Conservation (phyloP, 2,113 vertebrate species). For the Nesoenas mayeri region DNA sequence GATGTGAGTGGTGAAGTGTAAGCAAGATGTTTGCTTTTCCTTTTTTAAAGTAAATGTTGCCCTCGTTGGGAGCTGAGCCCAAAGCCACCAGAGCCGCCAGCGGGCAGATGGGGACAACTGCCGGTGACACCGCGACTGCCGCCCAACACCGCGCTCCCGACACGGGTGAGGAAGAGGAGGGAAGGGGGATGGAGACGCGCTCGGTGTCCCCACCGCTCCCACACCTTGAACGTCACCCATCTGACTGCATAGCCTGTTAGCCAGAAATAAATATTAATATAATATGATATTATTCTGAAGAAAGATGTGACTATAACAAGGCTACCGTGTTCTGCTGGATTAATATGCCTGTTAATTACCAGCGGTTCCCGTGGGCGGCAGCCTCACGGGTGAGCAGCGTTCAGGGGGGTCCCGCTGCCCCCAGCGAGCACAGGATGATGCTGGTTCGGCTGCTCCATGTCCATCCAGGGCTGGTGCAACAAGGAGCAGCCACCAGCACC, state of each 20-base stretch:
- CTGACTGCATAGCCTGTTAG: slow-evolving; percentile 53
- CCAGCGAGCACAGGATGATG: fast-evolving
- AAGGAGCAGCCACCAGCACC: not conserved
- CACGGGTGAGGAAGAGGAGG: not conserved
- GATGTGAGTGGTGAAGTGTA: not conserved
- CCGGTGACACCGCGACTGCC: too few species aligned
- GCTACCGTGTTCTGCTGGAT: slow-evolving; percentile 10
- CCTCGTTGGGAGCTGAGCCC: not conserved
- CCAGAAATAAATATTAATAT: slow-evolving; percentile 68
- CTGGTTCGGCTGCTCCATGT: not conserved
- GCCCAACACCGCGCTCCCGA: fast-evolving
- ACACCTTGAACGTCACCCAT: not conserved
- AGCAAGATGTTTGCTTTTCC: not conserved
- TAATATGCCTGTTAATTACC: slow-evolving; percentile 54
- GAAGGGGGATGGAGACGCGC: fast-evolving
- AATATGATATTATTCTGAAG: slow-evolving; percentile 56
- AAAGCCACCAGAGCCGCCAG: not conserved
- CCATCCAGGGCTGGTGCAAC: too few species aligned
- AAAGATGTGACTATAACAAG: slow-evolving; percentile 64
- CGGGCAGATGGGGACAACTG: fast-evolving
- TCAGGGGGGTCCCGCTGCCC: not conserved
- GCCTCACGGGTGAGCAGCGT: not conserved
- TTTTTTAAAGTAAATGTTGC: not conserved
- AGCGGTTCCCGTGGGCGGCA: slow-evolving; percentile 32
- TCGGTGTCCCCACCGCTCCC: not conserved